Evolutionary conservation across 64 coral and sea anemone genomes (phyloP).

Genomic region (Hydrozoanthus tunicans): DNA sequence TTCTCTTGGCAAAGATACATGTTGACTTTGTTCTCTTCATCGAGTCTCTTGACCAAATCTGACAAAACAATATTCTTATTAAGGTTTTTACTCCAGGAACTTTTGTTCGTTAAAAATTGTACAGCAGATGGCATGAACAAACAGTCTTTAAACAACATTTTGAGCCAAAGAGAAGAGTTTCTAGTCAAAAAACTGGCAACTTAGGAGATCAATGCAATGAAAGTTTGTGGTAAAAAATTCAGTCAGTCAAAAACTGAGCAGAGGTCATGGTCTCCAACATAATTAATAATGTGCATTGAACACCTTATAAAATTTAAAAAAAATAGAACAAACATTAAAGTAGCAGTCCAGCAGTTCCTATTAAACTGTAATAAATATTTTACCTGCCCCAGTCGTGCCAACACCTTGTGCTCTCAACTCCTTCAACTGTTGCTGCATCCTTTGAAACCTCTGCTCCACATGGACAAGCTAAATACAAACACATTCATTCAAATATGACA

Average conservation of each 20-base stretch:
- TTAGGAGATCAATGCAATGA: too few relatives aligned
- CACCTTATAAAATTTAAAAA: background rate
- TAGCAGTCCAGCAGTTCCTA: background rate
- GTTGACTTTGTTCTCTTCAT: conserved; percentile 98
- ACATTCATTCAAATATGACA: background rate
- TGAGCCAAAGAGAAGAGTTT: too few relatives aligned
- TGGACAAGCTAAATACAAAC: conserved; percentile 68
- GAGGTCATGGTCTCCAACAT: too few relatives aligned
- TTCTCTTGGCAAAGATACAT: conserved; percentile 98
- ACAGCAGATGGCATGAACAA: too few relatives aligned
- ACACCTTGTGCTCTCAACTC: conserved; percentile 86
- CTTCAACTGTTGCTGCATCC: conserved; percentile 90
- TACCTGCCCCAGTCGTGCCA: conserved; percentile 96
- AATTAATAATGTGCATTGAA: background rate
- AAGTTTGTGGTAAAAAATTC: too few relatives aligned
- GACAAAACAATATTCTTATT: background rate
- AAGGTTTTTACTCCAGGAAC: background rate
- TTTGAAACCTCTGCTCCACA: conserved; percentile 88
- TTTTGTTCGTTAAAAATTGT: too few relatives aligned
- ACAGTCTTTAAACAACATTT: too few relatives aligned
- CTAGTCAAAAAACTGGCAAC: too few relatives aligned
- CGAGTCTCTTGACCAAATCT: conserved; percentile 92
- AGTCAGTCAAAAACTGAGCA: too few relatives aligned
- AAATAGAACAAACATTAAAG: background rate
- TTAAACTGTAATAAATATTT: background rate